phyloP scores from a whole-genome alignment of 1,140 invertebrate species.

The Anoplolepis gracilipes region DNA sequence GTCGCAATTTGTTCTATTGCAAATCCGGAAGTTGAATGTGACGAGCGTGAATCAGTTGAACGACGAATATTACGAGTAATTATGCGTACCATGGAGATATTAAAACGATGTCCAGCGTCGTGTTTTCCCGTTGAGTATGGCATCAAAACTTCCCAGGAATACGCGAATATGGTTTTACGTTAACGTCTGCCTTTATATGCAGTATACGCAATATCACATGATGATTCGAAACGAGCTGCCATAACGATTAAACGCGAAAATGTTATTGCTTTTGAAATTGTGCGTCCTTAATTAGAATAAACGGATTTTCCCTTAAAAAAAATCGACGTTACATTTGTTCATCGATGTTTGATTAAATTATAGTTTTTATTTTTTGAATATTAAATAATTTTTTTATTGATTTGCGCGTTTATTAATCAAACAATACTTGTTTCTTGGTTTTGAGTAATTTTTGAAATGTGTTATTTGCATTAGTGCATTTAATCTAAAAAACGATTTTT shows the following conservation, averaged over 20 bases:
- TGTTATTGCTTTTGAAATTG: background rate
- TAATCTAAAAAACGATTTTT: background rate
- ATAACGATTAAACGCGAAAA: background rate
- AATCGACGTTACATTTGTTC: background rate
- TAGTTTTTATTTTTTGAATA: background rate
- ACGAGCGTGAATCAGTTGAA: conserved; percentile 45
- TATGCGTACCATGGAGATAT: conserved; percentile 42
- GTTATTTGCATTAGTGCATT: background rate
- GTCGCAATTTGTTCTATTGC: conserved; percentile 43
- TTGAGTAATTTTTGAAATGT: background rate
- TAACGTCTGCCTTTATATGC: background rate
- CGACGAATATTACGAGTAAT: conserved; percentile 51
- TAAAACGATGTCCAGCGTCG: conserved; percentile 38
- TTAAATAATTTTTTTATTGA: background rate
- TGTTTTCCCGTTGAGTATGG: conserved; percentile 2
- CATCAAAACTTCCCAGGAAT: conserved; percentile 25
- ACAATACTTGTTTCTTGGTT: background rate
- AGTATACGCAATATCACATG: background rate
- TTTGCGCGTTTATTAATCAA: background rate
- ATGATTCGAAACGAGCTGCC: background rate
- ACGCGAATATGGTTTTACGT: background rate
- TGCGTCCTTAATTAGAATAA: background rate
- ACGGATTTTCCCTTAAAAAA: background rate
- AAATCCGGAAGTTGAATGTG: conserved; percentile 23
- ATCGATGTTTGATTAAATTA: background rate